These are phyloP conservation scores for Diabrotica virgifera DNA, from an alignment of 1,140 invertebrate genomes.

Conservation along the genomic window DNA sequence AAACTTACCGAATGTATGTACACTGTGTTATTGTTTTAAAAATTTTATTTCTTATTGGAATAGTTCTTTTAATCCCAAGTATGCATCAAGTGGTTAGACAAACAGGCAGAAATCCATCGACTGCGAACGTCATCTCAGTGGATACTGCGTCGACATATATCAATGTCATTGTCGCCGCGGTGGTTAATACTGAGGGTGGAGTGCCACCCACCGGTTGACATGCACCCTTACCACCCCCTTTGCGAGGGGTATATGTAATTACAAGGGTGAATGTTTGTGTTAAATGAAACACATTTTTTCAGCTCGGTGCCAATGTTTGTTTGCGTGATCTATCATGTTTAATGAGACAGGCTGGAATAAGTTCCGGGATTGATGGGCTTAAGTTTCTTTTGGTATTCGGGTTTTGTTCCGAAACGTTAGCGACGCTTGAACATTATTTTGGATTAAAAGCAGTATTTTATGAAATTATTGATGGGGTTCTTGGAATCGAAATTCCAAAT, in stretches of 20 bases:
- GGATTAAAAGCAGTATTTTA: no score
- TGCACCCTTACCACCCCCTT: constrained; percentile 4
- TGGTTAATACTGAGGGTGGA: constrained; percentile 18
- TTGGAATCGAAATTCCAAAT: no score
- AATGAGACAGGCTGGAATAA: constrained; percentile 9
- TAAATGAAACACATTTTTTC: constrained; percentile 17
- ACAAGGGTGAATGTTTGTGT: constrained; percentile 17
- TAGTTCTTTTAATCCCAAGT: neutral
- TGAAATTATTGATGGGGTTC: no score
- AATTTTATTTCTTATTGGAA: no score
- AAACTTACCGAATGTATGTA: no score
- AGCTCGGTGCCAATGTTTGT: constrained; percentile 4
- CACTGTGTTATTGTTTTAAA: no score
- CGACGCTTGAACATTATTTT: no score
- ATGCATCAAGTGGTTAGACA: neutral
- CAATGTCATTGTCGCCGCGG: constrained; percentile 32
- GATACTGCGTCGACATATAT: constrained; percentile 32
- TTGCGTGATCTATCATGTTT: constrained; percentile 15
- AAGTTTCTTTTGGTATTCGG: constrained; percentile 10
- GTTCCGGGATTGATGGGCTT: constrained; percentile 11
- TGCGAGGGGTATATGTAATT: constrained; percentile 13
- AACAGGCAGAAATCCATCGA: constrained; percentile 17
- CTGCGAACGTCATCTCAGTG: constrained; percentile 26
- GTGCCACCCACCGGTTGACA: constrained; percentile 18
- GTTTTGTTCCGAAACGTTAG: neutral